Evolutionary conservation across 2,113 vertebrate species (phyloP).

Genomic region (Callithrix jacchus): DNA sequence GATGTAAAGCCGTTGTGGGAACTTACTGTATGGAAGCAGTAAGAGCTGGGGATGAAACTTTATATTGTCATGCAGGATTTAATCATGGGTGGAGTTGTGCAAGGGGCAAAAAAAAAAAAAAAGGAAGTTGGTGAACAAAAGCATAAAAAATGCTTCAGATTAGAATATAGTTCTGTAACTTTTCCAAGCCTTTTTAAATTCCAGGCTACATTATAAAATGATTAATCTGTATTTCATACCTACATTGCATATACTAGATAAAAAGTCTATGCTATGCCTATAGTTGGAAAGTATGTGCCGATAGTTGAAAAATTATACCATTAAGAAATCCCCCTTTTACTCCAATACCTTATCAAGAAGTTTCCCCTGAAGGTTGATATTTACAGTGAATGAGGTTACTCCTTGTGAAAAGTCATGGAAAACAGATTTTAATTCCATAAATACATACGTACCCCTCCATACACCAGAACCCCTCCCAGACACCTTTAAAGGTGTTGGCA

Average conservation of each 20-base stretch:
- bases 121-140: neutral
- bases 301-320: neutral
- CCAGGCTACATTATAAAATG: neutral
- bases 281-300: neutral
- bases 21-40: neutral
- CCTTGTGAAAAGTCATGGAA: neutral
- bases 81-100: neutral
- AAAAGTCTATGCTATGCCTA: neutral
- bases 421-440: neutral
- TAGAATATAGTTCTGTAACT: neutral
- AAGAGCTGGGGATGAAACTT: neutral
- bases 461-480: neutral
- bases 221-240: neutral
- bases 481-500: neutral
- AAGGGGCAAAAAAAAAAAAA: neutral
- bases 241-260: neutral
- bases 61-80: neutral
- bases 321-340: neutral
- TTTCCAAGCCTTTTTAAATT: neutral
- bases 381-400: neutral
- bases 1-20: neutral
- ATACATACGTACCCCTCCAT: no score
- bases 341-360: neutral
- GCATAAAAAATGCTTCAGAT: neutral
- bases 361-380: neutral